Evolutionary conservation across 2,888 invertebrate genomes (phyloP).

Genomic region (Suillia variegata): DNA sequence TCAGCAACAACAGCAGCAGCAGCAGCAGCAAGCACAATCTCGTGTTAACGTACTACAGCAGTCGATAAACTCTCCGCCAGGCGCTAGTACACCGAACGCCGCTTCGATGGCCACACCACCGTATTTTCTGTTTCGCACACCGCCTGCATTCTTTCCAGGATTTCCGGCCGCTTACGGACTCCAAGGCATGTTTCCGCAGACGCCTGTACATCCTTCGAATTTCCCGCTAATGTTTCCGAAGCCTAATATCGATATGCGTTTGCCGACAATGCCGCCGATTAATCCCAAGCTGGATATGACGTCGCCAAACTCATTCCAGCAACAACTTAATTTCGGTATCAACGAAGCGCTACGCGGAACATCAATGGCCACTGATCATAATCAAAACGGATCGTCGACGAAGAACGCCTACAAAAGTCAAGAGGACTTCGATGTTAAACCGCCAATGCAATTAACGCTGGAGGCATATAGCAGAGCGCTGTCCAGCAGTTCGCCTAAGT

Average conservation of each 20-base stretch:
- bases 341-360: constrained; percentile 21
- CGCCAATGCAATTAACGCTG: constrained; percentile 7
- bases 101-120: constrained; percentile 62
- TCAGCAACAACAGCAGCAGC: constrained; percentile 11
- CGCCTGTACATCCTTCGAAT: constrained; percentile 51
- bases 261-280: constrained; percentile 59
- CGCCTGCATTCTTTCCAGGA: constrained; percentile 69
- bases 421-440: constrained; percentile 10
- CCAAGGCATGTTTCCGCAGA: constrained; percentile 66
- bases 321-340: constrained; percentile 38
- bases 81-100: background rate
- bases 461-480: constrained; percentile 11
- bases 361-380: constrained; percentile 6
- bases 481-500: constrained; percentile 4
- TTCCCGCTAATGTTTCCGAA: constrained; percentile 67
- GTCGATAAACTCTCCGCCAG: too few species aligned
- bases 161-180: constrained; percentile 66
- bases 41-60: constrained; percentile 20
- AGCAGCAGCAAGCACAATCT: constrained; percentile 31
- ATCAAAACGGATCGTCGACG: constrained; percentile 1
- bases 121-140: constrained; percentile 73
- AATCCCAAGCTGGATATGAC: constrained; percentile 51
- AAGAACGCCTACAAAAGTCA: constrained; percentile 1
- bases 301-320: constrained; percentile 36
- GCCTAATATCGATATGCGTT: constrained; percentile 64